phyloP scores from a whole-genome alignment of 2,797 vertebrate species.

The Pygocentrus nattereri region DNA sequence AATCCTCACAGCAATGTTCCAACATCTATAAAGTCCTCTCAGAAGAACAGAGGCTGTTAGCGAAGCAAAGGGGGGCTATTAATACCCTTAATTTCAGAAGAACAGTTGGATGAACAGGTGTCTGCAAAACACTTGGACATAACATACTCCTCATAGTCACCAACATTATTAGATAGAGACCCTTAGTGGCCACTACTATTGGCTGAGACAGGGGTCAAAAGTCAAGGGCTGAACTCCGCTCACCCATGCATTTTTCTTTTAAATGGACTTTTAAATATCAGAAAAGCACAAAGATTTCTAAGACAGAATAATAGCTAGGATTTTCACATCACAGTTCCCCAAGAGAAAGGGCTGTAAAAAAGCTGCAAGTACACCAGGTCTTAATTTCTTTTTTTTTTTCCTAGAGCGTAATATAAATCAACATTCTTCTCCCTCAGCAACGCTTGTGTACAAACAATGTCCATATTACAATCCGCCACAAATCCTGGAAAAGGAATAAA shows the following conservation, averaged over 20 bases:
- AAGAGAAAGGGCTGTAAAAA: slow-evolving; percentile 64
- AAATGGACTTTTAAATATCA: slow-evolving; percentile 11
- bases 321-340: slow-evolving; percentile 65
- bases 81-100: too few relatives aligned
- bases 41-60: neutral
- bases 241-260: neutral
- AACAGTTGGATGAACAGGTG: neutral
- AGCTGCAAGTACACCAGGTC: slow-evolving; percentile 58
- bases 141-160: too few relatives aligned
- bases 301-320: slow-evolving; percentile 56
- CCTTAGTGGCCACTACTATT: neutral
- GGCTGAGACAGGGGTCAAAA: neutral
- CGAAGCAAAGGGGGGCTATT: neutral
- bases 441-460: slow-evolving; percentile 81
- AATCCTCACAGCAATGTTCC: too few relatives aligned
- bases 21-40: too few relatives aligned
- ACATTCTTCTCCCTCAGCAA: slow-evolving; percentile 79
- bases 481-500: slow-evolving; percentile 78
- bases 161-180: slow-evolving; percentile 29
- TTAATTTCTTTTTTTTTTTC: slow-evolving; percentile 55
- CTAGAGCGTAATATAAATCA: slow-evolving; percentile 75
- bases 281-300: slow-evolving; percentile 67
- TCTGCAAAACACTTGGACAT: too few relatives aligned
- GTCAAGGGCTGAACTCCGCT: neutral
- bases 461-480: slow-evolving; percentile 73